phyloP scores from a whole-genome alignment of 2,888 invertebrate genomes.

The Meandrusa payeni region DNA sequence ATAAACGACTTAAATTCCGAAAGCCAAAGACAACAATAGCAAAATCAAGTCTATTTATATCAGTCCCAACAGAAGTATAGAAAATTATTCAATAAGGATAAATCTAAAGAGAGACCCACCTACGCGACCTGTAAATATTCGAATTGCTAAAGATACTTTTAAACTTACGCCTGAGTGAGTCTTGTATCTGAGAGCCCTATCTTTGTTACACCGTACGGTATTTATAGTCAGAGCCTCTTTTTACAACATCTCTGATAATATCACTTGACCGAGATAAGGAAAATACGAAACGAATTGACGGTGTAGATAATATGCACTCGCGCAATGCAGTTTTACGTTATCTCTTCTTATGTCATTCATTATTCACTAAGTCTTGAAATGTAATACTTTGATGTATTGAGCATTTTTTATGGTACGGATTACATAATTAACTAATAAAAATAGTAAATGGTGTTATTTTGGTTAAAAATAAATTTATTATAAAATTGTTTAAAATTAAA shows the following conservation, averaged over 20 bases:
- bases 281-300: conserved; percentile 9
- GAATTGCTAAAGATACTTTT: conserved; percentile 8
- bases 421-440: too few species aligned
- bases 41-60: conserved; percentile 7
- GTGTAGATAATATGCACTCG: conserved; percentile 3
- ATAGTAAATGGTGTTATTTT: too few species aligned
- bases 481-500: too few species aligned
- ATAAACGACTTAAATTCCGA: not conserved
- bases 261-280: conserved; percentile 19
- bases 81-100: conserved; percentile 11
- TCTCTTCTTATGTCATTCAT: not conserved
- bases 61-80: not conserved
- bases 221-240: conserved; percentile 19
- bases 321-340: conserved; percentile 1
- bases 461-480: too few species aligned
- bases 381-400: too few species aligned
- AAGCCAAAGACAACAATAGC: not conserved
- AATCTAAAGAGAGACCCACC: conserved; percentile 11
- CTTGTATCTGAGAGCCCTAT: conserved; percentile 9
- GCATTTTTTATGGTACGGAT: too few species aligned
- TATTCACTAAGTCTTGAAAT: not conserved
- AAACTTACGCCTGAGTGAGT: conserved; percentile 16
- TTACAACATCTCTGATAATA: conserved; percentile 17
- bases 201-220: conserved; percentile 6
- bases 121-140: conserved; percentile 13